phyloP scores from a whole-genome alignment of 30 jellyfish, hydroid and myxozoan genomes.

The Turritopsis rubra region DNA sequence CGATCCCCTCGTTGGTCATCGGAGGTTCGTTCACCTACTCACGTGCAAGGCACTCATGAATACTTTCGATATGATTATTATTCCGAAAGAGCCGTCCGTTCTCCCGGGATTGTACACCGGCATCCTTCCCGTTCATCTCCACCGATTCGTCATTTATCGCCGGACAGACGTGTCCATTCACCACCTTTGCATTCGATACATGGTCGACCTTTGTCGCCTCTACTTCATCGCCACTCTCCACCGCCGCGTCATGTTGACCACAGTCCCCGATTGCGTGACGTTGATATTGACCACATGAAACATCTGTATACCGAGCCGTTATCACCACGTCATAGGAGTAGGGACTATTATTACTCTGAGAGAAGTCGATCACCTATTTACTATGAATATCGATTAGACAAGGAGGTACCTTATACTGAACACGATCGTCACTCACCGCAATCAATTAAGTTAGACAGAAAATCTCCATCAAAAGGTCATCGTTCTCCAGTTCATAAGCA shows the following conservation, averaged over 20 bases:
- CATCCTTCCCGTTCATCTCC: slow-evolving; percentile 18
- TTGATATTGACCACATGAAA: slow-evolving; percentile 10
- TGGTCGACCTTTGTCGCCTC: slow-evolving; percentile 24
- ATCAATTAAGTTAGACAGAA: not conserved
- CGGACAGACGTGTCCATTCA: slow-evolving; percentile 9
- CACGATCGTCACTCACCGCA: slow-evolving; percentile 17
- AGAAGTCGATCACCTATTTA: slow-evolving; percentile 32
- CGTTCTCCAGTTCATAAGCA: slow-evolving; percentile 29
- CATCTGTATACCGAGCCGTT: slow-evolving; percentile 37
- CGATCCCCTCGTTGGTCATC: not conserved
- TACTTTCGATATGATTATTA: slow-evolving; percentile 21
- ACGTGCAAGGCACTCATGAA: slow-evolving; percentile 10
- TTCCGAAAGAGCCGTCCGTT: slow-evolving; percentile 17
- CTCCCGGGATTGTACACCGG: slow-evolving; percentile 6
- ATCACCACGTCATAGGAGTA: slow-evolving; percentile 32
- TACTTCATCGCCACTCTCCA: slow-evolving; percentile 34
- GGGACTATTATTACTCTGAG: slow-evolving; percentile 20
- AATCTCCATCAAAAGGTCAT: not conserved
- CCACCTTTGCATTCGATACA: slow-evolving; percentile 24
- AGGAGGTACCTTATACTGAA: slow-evolving; percentile 19
- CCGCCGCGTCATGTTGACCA: slow-evolving; percentile 7
- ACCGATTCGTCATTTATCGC: not conserved
- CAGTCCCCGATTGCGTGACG: not conserved
- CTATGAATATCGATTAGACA: slow-evolving; percentile 27
- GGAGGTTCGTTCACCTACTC: not conserved